phyloP scores from a whole-genome alignment of 92 coral and sea anemone species.

The Palythoa caribaeorum region DNA sequence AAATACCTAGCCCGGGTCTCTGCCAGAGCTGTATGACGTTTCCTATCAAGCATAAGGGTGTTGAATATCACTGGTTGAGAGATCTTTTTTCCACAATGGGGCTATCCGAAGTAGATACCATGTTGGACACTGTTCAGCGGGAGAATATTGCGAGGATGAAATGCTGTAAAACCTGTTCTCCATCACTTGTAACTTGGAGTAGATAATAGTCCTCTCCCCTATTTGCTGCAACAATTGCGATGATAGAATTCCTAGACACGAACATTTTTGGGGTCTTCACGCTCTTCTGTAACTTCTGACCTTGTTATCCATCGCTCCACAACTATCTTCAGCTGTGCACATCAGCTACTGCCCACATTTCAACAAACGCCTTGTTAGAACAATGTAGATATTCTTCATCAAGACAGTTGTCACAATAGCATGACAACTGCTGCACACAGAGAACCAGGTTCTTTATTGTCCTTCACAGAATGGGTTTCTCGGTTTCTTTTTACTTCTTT shows the following conservation, averaged over 20 bases:
- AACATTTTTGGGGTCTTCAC: conserved; percentile 20
- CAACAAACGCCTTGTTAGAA: conserved; percentile 1
- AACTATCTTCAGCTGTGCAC: not conserved
- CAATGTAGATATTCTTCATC: not conserved
- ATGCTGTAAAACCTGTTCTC: conserved; percentile 3
- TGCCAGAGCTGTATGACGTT: too few species aligned
- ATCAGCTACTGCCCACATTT: not conserved
- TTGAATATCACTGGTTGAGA: too few species aligned
- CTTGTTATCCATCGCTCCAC: conserved; percentile 7
- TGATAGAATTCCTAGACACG: conserved; percentile 23
- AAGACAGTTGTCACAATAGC: conserved; percentile 18
- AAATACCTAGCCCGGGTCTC: not conserved
- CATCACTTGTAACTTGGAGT: conserved; percentile 16
- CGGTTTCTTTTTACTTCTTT: conserved; percentile 20
- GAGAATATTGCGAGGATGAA: too few species aligned
- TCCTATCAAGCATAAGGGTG: too few species aligned
- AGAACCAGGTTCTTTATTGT: not conserved
- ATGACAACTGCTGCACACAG: not conserved
- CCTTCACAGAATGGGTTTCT: not conserved
- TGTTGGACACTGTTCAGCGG: too few species aligned
- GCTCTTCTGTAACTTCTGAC: conserved; percentile 10
- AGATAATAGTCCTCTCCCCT: conserved; percentile 55
- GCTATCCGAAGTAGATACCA: too few species aligned
- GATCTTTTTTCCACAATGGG: too few species aligned
- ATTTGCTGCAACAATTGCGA: conserved; percentile 54